Evolutionary conservation across 2,797 vertebrate species (phyloP).

Genomic region (Peromyscus melanophrys): DNA sequence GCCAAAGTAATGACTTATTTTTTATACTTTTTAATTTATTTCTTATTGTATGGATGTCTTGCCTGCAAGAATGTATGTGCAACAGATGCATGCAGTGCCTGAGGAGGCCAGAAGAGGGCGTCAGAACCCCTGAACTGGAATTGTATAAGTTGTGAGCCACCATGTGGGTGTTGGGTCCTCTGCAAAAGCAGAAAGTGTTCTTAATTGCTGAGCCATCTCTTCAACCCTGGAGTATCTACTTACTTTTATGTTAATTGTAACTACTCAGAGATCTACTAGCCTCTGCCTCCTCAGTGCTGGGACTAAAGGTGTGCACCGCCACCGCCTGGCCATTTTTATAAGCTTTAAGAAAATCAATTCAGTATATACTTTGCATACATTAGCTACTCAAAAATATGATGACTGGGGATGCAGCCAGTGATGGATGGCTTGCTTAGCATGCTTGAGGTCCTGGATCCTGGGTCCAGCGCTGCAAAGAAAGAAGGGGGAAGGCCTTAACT

Average conservation of each 20-base stretch:
- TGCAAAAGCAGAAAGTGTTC: not conserved
- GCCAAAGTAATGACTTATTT: slow-evolving; percentile 23
- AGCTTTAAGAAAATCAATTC: slow-evolving; percentile 42
- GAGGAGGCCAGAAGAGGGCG: not conserved
- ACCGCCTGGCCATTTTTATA: not conserved
- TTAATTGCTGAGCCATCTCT: not conserved
- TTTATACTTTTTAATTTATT: not conserved
- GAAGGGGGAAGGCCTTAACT: not conserved
- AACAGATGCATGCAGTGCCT: not conserved
- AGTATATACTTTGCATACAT: not conserved
- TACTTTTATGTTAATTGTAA: slow-evolving; percentile 52
- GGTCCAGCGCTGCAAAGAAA: not conserved
- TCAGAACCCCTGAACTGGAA: not conserved
- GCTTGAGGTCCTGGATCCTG: not conserved
- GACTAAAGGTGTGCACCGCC: too few species aligned
- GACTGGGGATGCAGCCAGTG: not conserved
- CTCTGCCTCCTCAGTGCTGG: too few species aligned
- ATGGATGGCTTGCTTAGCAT: not conserved
- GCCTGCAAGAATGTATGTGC: not conserved
- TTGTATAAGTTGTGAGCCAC: too few species aligned
- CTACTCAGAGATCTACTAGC: not conserved
- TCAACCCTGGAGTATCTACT: not conserved
- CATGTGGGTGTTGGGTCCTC: not conserved
- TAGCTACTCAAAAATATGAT: not conserved
- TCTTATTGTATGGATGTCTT: not conserved